Evolutionary conservation across 2,797 vertebrate species (phyloP).

Genomic region (Discoglossus pictus): DNA sequence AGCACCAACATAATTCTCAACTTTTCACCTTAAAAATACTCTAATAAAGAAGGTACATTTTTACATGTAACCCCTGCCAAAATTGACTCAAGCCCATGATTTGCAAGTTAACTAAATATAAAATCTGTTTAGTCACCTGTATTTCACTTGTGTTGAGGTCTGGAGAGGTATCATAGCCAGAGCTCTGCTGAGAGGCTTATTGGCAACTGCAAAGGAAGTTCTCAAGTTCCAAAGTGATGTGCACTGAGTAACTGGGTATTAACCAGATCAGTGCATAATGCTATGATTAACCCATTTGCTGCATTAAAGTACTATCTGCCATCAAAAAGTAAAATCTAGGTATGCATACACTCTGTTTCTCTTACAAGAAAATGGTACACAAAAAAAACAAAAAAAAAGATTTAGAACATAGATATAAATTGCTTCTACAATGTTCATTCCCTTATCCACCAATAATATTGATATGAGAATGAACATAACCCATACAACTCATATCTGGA

Average conservation of each 20-base stretch:
- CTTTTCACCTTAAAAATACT: constrained; percentile 46
- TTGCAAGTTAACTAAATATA: constrained; percentile 38
- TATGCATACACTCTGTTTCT: too few relatives aligned
- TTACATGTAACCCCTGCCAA: constrained; percentile 29
- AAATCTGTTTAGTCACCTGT: constrained; percentile 50
- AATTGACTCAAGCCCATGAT: constrained; percentile 36
- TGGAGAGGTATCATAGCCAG: constrained; percentile 13
- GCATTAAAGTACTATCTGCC: too few relatives aligned
- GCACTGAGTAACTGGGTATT: background rate
- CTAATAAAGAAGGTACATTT: constrained; percentile 38
- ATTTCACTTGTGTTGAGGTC: constrained; percentile 36
- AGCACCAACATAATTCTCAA: constrained; percentile 42
- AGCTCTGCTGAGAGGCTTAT: constrained; percentile 19
- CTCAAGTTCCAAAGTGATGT: constrained; percentile 19
- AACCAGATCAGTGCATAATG: background rate
- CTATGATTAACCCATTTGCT: too few relatives aligned
- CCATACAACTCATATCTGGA: too few relatives aligned
- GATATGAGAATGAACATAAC: too few relatives aligned
- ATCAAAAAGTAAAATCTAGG: too few relatives aligned
- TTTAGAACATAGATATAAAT: too few relatives aligned
- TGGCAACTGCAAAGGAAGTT: constrained; percentile 19
- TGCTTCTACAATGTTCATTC: too few relatives aligned
- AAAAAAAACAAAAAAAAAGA: too few relatives aligned
- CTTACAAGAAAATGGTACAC: too few relatives aligned
- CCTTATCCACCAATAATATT: too few relatives aligned